Conservation (phyloP, 2,113 vertebrate species). For the Irena cyanogastra region DNA sequence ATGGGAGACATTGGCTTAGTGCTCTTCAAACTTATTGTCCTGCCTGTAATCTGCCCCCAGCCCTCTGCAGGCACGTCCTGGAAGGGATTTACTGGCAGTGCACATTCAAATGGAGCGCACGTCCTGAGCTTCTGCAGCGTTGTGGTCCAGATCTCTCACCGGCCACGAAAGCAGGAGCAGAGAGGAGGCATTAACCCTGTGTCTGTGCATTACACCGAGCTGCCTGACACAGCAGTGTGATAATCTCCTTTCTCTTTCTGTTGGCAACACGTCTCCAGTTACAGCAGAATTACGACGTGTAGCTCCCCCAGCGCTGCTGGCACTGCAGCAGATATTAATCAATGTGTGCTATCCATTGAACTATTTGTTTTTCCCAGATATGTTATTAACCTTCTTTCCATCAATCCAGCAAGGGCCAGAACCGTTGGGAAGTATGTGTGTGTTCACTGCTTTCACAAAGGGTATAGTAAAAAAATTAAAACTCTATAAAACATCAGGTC, state of each 20-base stretch:
- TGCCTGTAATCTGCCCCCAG: neutral
- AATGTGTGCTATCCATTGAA: neutral
- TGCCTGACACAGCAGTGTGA: neutral
- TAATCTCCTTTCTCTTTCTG: neutral
- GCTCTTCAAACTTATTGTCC: neutral
- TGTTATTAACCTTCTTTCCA: slow-evolving; percentile 47
- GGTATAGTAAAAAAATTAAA: slow-evolving; percentile 10
- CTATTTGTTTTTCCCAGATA: slow-evolving; percentile 38
- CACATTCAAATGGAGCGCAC: rapidly evolving
- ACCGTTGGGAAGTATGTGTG: neutral
- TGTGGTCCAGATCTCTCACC: neutral
- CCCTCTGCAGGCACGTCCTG: neutral
- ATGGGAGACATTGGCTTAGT: rapidly evolving
- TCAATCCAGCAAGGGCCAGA: neutral
- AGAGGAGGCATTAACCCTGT: neutral
- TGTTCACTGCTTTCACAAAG: neutral
- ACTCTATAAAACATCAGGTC: neutral
- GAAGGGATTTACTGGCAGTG: neutral
- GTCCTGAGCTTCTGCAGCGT: rapidly evolving
- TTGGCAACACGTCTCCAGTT: neutral
- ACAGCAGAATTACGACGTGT: neutral
- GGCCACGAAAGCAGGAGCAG: neutral
- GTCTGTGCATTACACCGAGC: neutral
- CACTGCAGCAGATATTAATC: slow-evolving; percentile 12
- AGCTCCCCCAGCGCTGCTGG: neutral